A percentile compares a stretch with the other conserved stretches of the same genome.
Conservation (phyloP, 2,797 vertebrate species). For the Phyllotis vaccarum region DNA sequence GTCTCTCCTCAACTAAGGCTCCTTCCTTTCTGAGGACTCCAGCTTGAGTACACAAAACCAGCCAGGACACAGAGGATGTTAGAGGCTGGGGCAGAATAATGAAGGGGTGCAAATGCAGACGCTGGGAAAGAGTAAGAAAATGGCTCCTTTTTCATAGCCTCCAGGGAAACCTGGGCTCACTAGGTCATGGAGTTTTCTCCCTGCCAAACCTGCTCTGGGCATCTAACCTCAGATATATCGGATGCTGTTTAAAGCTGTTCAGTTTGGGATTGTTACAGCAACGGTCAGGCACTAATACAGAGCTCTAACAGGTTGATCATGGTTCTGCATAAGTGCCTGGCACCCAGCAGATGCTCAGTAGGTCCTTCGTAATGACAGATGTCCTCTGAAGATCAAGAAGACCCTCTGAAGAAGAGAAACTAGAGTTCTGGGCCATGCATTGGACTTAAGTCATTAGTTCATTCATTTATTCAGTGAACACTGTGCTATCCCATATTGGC, state of each 20-base stretch:
- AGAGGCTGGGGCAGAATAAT: background rate
- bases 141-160: background rate
- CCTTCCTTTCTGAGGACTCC: background rate
- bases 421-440: background rate
- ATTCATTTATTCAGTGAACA: background rate
- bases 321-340: background rate
- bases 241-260: background rate
- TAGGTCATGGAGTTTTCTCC: background rate
- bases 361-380: background rate
- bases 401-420: background rate
- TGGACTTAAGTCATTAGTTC: background rate
- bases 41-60: background rate
- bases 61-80: background rate
- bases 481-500: background rate
- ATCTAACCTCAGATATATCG: background rate
- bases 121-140: background rate
- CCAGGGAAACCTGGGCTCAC: background rate
- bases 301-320: accelerated
- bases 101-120: background rate
- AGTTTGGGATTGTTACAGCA: background rate
- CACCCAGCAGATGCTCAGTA: background rate
- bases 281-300: background rate
- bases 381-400: background rate
- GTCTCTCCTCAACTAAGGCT: background rate
- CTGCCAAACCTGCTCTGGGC: background rate